These are phyloP conservation scores for Chrysolina haemoptera DNA, from an alignment of 2,888 invertebrate species.

Conservation along the genomic window DNA sequence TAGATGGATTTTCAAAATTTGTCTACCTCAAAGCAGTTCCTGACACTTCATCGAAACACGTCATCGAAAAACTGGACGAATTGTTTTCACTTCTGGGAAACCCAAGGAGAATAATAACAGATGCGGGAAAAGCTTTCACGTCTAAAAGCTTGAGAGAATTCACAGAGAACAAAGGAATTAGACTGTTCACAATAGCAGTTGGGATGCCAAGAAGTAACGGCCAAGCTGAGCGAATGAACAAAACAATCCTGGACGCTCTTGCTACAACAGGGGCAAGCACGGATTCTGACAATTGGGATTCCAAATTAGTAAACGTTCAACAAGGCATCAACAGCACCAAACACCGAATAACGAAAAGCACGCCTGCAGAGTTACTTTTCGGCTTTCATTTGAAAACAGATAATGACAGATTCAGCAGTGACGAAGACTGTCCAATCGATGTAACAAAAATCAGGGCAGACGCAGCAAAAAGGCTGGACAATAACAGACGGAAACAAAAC, in stretches of 20 bases:
- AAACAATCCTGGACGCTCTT: conserved; percentile 47
- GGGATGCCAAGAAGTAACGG: conserved; percentile 60
- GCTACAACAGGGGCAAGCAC: conserved; percentile 41
- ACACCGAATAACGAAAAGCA: conserved; percentile 38
- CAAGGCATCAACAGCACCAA: no score
- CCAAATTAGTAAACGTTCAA: conserved; percentile 45
- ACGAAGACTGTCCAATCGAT: conserved; percentile 34
- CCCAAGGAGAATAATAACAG: conserved; percentile 41
- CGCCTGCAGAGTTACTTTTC: conserved; percentile 35
- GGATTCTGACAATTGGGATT: conserved; percentile 50
- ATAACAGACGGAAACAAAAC: conserved; percentile 31
- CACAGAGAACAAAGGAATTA: conserved; percentile 56
- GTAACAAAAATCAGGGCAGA: conserved; percentile 41
- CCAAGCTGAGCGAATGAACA: conserved; percentile 57
- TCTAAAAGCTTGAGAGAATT: conserved; percentile 57
- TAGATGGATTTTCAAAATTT: conserved; percentile 39
- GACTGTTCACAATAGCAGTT: conserved; percentile 49
- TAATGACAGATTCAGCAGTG: conserved; percentile 29
- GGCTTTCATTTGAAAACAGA: conserved; percentile 36
- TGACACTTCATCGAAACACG: conserved; percentile 31
- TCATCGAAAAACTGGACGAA: conserved; percentile 25
- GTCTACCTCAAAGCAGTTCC: neutral
- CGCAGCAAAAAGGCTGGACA: conserved; percentile 32
- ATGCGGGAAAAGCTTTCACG: conserved; percentile 34
- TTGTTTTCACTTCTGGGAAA: no score